Percentiles rank a stretch among this genome's conserved stretches.
Conservation (phyloP, 2,113 vertebrate genomes). For the Epinephelus lanceolatus region DNA sequence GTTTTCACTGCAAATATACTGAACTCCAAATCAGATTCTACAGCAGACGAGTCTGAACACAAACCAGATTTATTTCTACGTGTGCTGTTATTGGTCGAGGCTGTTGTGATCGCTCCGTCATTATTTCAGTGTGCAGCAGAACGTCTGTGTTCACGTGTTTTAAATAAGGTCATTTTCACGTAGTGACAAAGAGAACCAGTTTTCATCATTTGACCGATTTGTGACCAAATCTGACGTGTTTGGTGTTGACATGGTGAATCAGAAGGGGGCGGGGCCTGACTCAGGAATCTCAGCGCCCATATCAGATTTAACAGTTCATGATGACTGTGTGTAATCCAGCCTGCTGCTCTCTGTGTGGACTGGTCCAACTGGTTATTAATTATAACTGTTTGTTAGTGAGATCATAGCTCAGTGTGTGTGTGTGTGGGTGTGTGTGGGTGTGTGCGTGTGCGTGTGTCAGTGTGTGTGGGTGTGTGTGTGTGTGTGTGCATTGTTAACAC, state of each 20-base stretch:
- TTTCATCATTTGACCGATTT: too few species aligned
- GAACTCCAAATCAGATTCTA: too few species aligned
- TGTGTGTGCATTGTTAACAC: neutral
- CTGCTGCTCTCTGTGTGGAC: slow-evolving; percentile 25
- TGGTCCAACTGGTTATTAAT: slow-evolving; percentile 61
- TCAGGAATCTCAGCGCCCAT: neutral
- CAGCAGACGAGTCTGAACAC: too few species aligned
- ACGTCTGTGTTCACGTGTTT: too few species aligned
- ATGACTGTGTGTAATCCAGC: slow-evolving; percentile 33
- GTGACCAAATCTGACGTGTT: too few species aligned
- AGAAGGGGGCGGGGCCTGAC: neutral
- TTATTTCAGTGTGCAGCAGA: too few species aligned
- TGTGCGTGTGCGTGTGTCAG: neutral
- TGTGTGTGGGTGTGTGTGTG: slow-evolving; percentile 1
- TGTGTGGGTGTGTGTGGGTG: slow-evolving; percentile 1
- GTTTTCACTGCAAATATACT: too few species aligned
- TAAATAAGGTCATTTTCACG: too few species aligned
- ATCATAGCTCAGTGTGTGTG: neutral
- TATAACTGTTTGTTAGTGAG: slow-evolving; percentile 20
- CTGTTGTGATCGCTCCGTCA: too few species aligned
- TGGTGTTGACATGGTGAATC: neutral
- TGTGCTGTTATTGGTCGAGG: too few species aligned
- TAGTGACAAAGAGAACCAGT: too few species aligned
- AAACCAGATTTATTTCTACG: too few species aligned
- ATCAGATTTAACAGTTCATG: slow-evolving; percentile 29